A percentile compares a stretch with the other conserved stretches of the same genome.
These are phyloP conservation scores for Parazoanthus atlanticus DNA, from an alignment of 92 coral and sea anemone genomes.

Conservation along the genomic window DNA sequence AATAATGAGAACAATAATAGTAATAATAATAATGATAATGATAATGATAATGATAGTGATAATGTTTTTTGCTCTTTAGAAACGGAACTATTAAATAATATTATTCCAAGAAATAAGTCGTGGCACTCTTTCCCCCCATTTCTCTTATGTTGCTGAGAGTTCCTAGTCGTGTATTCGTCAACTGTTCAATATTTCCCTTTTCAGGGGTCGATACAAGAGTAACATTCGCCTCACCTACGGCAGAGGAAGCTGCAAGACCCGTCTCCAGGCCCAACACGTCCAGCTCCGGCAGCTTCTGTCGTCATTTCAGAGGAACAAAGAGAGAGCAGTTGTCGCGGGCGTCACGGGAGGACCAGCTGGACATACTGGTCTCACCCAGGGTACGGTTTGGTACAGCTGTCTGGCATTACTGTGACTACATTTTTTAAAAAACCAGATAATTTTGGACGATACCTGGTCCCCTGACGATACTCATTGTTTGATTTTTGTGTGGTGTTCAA, in stretches of 20 bases:
- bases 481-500: too few species aligned
- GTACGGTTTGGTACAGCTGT: conserved; percentile 31
- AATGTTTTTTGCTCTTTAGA: too few species aligned
- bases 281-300: background rate
- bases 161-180: background rate
- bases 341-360: conserved; percentile 62
- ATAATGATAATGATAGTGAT: too few species aligned
- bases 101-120: too few species aligned
- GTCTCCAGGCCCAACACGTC: conserved; percentile 12
- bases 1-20: too few species aligned
- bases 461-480: too few species aligned
- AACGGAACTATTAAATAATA: too few species aligned
- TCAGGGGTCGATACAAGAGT: conserved; percentile 36
- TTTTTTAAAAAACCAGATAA: too few species aligned
- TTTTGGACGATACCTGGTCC: too few species aligned
- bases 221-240: conserved; percentile 2
- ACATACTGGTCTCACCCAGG: conserved; percentile 82
- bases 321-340: conserved; percentile 74
- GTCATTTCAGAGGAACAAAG: conserved; percentile 73
- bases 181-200: background rate
- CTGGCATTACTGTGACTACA: background rate
- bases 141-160: background rate
- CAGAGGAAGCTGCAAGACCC: background rate
- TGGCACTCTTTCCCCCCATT: background rate
- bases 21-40: too few species aligned